phyloP scores from a whole-genome alignment of 2,113 vertebrate genomes.

The Fregata magnificens region DNA sequence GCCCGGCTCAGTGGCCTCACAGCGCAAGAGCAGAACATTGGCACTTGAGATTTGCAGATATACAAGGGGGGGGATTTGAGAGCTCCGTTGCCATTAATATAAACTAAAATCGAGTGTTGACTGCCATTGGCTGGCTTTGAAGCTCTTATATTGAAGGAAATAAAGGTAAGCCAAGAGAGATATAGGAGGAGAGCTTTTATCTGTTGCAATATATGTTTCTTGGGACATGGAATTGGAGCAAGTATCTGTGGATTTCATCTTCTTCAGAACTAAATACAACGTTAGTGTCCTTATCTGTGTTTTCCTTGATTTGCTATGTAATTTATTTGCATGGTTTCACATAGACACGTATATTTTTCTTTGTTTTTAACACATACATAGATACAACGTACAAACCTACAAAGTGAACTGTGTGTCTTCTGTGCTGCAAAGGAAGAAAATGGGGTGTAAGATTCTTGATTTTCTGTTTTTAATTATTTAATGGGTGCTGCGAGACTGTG shows the following conservation, averaged over 20 bases:
- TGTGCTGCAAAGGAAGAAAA: neutral
- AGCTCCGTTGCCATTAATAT: neutral
- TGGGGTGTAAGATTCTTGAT: neutral
- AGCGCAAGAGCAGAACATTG: neutral
- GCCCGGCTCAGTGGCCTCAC: neutral
- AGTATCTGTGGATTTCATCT: accelerated
- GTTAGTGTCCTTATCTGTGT: neutral
- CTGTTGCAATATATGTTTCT: neutral
- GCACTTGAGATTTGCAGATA: neutral
- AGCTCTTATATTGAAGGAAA: neutral
- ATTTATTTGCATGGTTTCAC: neutral
- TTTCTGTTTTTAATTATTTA: neutral
- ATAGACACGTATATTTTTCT: neutral
- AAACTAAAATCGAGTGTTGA: neutral
- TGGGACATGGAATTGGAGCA: neutral
- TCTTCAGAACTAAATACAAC: neutral
- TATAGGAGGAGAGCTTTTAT: neutral
- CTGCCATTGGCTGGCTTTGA: neutral
- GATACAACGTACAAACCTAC: neutral
- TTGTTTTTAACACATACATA: neutral
- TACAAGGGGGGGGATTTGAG: neutral
- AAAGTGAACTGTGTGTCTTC: neutral
- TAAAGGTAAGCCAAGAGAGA: neutral
- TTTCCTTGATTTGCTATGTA: neutral
- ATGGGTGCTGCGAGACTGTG: neutral